Evolutionary conservation across 2,113 vertebrate genomes (phyloP).

Genomic region (Nansenia antarctica): DNA sequence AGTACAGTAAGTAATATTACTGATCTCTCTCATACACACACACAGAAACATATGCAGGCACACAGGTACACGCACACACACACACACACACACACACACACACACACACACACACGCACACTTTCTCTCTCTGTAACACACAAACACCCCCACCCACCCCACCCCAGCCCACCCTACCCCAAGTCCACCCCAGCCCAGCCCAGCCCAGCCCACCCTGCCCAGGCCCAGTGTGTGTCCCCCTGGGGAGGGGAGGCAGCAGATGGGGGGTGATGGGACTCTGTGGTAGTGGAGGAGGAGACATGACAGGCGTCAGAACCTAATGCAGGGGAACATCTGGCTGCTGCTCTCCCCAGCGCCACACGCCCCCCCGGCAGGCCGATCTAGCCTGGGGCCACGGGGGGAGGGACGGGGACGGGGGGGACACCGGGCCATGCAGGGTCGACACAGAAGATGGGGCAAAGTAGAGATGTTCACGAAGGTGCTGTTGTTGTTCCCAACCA

Average conservation of each 20-base stretch:
- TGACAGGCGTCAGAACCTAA: slow-evolving; percentile 73
- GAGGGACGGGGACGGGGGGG: slow-evolving; percentile 46
- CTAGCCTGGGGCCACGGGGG: slow-evolving; percentile 53
- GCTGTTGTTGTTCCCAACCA: neutral
- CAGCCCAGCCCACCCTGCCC: neutral
- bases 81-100: slow-evolving; percentile 2
- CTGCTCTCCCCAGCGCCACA: slow-evolving; percentile 57
- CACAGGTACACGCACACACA: neutral
- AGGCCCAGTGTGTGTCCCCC: too few relatives aligned
- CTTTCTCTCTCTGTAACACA: neutral
- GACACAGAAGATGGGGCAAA: slow-evolving; percentile 27
- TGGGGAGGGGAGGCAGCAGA: slow-evolving; percentile 66
- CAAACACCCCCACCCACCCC: neutral
- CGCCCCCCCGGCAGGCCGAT: slow-evolving; percentile 46
- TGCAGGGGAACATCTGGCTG: slow-evolving; percentile 78
- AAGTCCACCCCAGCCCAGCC: neutral
- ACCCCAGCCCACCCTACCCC: neutral
- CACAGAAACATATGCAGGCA: neutral
- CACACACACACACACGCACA: neutral
- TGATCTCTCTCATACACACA: too few relatives aligned
- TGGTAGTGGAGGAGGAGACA: slow-evolving; percentile 68
- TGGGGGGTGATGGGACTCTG: slow-evolving; percentile 69
- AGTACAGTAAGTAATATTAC: too few relatives aligned
- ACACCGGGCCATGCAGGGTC: slow-evolving; percentile 21
- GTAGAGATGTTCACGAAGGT: neutral